These are phyloP conservation scores for Eupithecia inturbata DNA, from an alignment of 2,888 invertebrate genomes.

Conservation along the genomic window DNA sequence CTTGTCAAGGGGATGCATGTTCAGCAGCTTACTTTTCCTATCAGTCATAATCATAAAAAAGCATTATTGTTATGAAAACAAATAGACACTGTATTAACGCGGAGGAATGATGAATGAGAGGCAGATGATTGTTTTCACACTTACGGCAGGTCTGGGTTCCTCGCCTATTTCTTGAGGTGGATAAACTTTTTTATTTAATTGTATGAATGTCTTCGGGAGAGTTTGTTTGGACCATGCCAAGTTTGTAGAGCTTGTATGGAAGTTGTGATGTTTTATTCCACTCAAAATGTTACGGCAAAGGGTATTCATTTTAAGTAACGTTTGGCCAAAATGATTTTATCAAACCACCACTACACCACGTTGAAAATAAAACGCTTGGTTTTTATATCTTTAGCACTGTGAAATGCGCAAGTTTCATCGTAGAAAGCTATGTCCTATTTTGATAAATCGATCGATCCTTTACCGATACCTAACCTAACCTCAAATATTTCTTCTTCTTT, in stretches of 20 bases:
- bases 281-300: slow-evolving; percentile 26
- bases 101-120: not conserved
- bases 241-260: slow-evolving; percentile 62
- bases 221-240: slow-evolving; percentile 70
- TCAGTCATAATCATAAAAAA: not conserved
- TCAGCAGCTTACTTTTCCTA: not conserved
- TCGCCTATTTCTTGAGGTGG: slow-evolving; percentile 91
- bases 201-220: slow-evolving; percentile 84
- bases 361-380: not conserved
- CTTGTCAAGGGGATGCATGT: not conserved
- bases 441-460: too few relatives aligned
- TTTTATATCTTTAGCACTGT: not conserved
- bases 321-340: not conserved
- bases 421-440: too few relatives aligned
- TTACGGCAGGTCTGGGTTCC: slow-evolving; percentile 92
- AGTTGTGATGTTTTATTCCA: slow-evolving; percentile 41
- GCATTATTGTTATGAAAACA: not conserved
- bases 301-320: slow-evolving; percentile 48
- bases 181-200: slow-evolving; percentile 89
- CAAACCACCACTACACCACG: not conserved
- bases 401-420: not conserved
- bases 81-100: not conserved
- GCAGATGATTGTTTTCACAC: slow-evolving; percentile 52
- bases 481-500: too few relatives aligned
- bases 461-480: too few relatives aligned